Evolutionary conservation across 2,113 vertebrate species (phyloP), one percentile per base, ranked within the genome.

Genomic region (Salvelinus sp.): DNA sequence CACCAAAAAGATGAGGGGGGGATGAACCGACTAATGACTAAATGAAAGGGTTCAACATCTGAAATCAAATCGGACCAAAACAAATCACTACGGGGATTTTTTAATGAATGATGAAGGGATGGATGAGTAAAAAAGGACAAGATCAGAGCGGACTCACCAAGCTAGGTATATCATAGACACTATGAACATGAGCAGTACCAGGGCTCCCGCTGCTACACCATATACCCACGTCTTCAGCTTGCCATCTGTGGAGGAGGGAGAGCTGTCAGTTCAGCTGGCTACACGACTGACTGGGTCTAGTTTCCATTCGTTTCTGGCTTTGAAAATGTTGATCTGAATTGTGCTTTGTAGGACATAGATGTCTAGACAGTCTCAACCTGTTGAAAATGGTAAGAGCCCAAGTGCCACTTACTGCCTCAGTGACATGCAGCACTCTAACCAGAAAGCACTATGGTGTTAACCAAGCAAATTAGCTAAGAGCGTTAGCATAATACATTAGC

Each of bases 191-290:
- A 99, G 94, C 86, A 99, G 95, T 89, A 99, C 98, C 91, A 97
- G 95, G 78, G 94, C 96, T 83, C 97, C 97, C 28, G 97, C 97
- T 79, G 96, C 96, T 85, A 98, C 97, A 83, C 97, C 98, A 58
- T 98, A 99, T 90, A 99, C 98, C 98, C 98, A 99, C 88, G 96
- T 97, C 96, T 99, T 99, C 94, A 99, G 92, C 92, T 92, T 96
- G 82, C 98, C 98, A 92, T 99, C 98, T 99, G 90, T 83, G 81
- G 81, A 87, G 70, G 77, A 89, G 80, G 82, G n/a, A 86, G 68
- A 79, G 80, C 20, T 5, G 71, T 91, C 81, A 91, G 85, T 87
- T 72, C 23, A 62, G 72, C 66, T 44, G 47, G 76, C 57, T 72
- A 57, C 74, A 23, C 6, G n/a, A 79, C 63, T 57, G 67, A 76